Base-by-base conservation (phyloP, 2,888 invertebrate genomes). In the Iphiclides podalirius region DNA sequence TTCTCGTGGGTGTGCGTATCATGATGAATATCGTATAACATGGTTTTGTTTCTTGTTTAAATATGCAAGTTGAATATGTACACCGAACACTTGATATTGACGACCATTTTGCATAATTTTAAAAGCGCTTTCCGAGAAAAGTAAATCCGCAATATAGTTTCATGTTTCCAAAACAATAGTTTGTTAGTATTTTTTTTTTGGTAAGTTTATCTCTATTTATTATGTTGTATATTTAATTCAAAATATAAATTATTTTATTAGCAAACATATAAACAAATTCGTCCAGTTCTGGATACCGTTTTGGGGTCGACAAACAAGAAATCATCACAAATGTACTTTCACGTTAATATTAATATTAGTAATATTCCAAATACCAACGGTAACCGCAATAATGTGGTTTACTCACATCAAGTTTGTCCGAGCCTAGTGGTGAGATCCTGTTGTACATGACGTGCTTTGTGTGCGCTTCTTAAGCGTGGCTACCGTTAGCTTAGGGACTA, bases 21-120 rank as follows among this genome's bases (percentile, higher is more conserved):
- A 26, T 36, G 26, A 45, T 45, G 11, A 40, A 49, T 35, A 39
- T 20, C 15, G 35, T 26, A 28, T 28, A 28, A 12, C 28, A 43
- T 33, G n/a, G 35, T 38, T 72, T 75, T 72, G 70, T 75, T 72
- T 72, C 34, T 61, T 26, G 62, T 62, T 70, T 64, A 55, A 64
- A 71, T 63, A 67, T 77, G 78, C n/a, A n/a, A n/a, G n/a, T n/a
- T n/a, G n/a, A n/a, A n/a, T n/a, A n/a, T n/a, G n/a, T n/a, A n/a
- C n/a, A n/a, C n/a, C n/a, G n/a, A n/a, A n/a, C n/a, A n/a, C n/a
- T n/a, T n/a, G n/a, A n/a, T n/a, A n/a, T 34, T 12, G 34, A 39
- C 26, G 20, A 31, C 23, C 39, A 34, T 44, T 28, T 23, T 42
- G 34, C 34, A 42, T 47, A 23, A 33, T 26, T 42, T 39, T 33